A percentile compares a stretch with the other conserved stretches of the same genome.
phyloP scores from a whole-genome alignment of 2,797 vertebrate genomes.

The Arnoldichthys spilopterus region DNA sequence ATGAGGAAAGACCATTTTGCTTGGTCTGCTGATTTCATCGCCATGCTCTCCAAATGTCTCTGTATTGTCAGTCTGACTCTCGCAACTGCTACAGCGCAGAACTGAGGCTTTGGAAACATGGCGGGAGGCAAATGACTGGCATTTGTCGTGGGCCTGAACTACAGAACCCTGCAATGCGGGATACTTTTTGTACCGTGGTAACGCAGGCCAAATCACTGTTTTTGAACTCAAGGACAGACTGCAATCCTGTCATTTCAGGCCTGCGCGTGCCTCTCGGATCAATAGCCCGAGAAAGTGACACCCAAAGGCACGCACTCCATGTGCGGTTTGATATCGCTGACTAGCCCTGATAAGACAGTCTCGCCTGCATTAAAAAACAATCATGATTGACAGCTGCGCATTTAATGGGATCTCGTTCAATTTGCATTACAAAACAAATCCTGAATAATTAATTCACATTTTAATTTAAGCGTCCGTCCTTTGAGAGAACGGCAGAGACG shows the following conservation, averaged over 20 bases:
- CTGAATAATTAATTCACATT: slow-evolving; percentile 60
- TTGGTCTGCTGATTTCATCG: neutral
- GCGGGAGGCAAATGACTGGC: neutral
- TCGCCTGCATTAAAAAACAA: slow-evolving; percentile 30
- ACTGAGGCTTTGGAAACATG: neutral
- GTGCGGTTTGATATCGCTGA: slow-evolving; percentile 6
- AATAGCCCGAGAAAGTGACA: slow-evolving; percentile 10
- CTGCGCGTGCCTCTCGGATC: neutral
- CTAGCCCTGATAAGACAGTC: slow-evolving; percentile 26
- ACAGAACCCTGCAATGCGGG: neutral
- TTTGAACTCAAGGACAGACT: slow-evolving; percentile 18
- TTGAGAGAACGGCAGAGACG: slow-evolving; percentile 61
- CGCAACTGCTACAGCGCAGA: neutral
- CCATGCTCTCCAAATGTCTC: neutral
- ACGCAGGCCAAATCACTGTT: neutral
- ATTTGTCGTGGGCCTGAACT: neutral
- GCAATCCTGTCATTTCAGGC: neutral
- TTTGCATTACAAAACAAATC: slow-evolving; percentile 62
- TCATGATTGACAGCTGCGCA: slow-evolving; percentile 90
- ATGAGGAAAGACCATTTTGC: neutral
- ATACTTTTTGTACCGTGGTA: neutral
- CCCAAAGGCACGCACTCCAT: neutral
- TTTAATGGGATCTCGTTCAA: slow-evolving; percentile 83
- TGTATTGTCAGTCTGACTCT: neutral
- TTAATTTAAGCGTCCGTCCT: slow-evolving; percentile 70